Percentiles rank a stretch among this genome's conserved stretches.
These are phyloP conservation scores for Natrix natrix DNA, from an alignment of 2,797 vertebrate species.

Conservation along the genomic window DNA sequence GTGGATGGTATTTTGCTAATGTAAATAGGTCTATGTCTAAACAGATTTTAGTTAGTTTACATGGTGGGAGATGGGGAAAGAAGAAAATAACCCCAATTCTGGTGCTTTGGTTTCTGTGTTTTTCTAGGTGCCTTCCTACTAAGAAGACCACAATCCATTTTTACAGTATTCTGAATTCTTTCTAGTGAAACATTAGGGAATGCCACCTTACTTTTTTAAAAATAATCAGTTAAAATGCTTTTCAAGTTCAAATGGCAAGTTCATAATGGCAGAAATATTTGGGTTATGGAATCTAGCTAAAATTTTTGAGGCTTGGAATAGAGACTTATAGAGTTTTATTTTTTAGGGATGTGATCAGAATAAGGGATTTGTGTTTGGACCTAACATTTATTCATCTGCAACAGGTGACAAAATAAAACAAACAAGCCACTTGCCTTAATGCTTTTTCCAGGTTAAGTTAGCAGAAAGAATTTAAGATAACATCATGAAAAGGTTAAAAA, in stretches of 20 bases:
- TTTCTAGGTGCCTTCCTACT: not conserved
- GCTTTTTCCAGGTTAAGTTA: not conserved
- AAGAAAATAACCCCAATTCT: not conserved
- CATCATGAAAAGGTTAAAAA: not conserved
- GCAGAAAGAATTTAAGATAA: not conserved
- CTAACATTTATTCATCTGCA: not conserved
- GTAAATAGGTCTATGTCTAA: not conserved
- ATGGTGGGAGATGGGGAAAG: not conserved
- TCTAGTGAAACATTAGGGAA: not conserved
- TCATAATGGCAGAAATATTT: not conserved
- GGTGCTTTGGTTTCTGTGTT: not conserved
- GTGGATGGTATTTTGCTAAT: not conserved
- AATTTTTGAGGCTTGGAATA: too few species aligned
- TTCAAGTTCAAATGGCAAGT: not conserved
- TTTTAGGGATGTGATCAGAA: not conserved
- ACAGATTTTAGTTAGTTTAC: not conserved
- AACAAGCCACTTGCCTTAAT: not conserved
- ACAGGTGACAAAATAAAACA: not conserved
- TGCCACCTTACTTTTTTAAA: not conserved
- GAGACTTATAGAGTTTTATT: not conserved
- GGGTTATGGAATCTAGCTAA: not conserved
- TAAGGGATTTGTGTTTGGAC: not conserved
- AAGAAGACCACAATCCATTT: not conserved
- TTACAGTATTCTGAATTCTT: not conserved
- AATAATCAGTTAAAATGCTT: not conserved